These are phyloP conservation scores for Brachionus rotundiformis DNA, from an alignment of 1,140 invertebrate genomes.

Conservation along the genomic window DNA sequence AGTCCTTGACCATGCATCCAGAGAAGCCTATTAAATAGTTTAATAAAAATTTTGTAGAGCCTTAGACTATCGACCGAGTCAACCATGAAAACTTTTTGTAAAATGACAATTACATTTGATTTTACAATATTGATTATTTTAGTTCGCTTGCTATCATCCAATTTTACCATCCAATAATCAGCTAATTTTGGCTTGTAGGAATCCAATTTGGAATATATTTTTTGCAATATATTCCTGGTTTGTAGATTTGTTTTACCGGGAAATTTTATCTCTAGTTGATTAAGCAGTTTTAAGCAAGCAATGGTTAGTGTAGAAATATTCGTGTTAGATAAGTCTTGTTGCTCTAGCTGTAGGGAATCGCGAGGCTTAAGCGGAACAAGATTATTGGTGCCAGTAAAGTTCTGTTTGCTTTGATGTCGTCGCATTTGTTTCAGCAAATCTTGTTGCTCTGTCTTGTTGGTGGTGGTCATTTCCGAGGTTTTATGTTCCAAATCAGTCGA, in stretches of 20 bases:
- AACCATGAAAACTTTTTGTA: slow-evolving; percentile 59
- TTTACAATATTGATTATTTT: slow-evolving; percentile 63
- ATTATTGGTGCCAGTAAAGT: neutral
- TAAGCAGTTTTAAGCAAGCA: slow-evolving; percentile 57
- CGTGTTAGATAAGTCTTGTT: neutral
- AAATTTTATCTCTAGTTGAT: slow-evolving; percentile 64
- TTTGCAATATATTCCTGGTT: slow-evolving; percentile 60
- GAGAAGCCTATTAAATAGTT: slow-evolving; percentile 62
- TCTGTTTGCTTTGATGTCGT: slow-evolving; percentile 5
- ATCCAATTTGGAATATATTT: slow-evolving; percentile 62
- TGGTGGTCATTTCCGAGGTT: neutral
- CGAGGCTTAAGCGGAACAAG: neutral
- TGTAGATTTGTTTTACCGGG: slow-evolving; percentile 62
- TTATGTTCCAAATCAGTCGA: neutral
- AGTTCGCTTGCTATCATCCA: slow-evolving; percentile 61
- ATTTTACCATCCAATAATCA: slow-evolving; percentile 64
- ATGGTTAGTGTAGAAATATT: slow-evolving; percentile 54
- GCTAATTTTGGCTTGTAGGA: slow-evolving; percentile 63
- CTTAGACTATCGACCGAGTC: slow-evolving; percentile 57
- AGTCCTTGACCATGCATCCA: slow-evolving; percentile 64
- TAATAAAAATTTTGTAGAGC: slow-evolving; percentile 60
- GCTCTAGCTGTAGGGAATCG: neutral
- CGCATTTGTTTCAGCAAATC: slow-evolving; percentile 27
- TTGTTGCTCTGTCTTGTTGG: neutral
- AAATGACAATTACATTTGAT: slow-evolving; percentile 60